Percentiles rank a stretch among this genome's conserved stretches.
Evolutionary conservation across 30 jellyfish, hydroid and myxozoan genomes (phyloP).

Genomic region (Rhopilema esculentum): DNA sequence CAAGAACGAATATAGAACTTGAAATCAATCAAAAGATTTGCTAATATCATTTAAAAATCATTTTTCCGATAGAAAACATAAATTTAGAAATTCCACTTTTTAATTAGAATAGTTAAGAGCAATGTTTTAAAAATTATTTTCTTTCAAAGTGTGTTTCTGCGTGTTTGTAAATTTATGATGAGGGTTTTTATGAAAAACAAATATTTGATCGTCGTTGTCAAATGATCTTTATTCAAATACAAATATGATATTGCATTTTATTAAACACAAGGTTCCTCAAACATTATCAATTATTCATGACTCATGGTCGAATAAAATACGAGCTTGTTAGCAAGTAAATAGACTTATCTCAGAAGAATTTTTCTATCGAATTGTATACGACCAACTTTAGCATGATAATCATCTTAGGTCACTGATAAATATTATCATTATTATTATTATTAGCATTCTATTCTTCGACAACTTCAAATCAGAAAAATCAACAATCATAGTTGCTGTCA

Average conservation of each 20-base stretch:
- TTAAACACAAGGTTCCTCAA: not conserved
- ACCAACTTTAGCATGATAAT: too few species aligned
- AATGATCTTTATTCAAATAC: not conserved
- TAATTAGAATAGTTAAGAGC: not conserved
- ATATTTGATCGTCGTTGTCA: not conserved
- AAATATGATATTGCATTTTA: not conserved
- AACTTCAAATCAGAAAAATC: too few species aligned
- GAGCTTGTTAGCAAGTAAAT: not conserved
- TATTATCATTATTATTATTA: too few species aligned
- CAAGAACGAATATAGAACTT: not conserved
- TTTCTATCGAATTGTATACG: too few species aligned
- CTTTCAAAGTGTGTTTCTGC: not conserved
- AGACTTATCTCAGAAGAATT: not conserved
- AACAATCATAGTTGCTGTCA: too few species aligned
- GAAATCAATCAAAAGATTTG: too few species aligned
- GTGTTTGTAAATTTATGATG: not conserved
- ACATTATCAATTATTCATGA: not conserved
- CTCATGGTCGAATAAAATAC: not conserved
- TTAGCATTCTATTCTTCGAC: too few species aligned
- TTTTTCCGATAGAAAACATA: not conserved
- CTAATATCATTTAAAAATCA: too few species aligned
- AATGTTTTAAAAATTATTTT: too few species aligned
- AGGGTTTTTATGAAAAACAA: too few species aligned
- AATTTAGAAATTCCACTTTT: not conserved
- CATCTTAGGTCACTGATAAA: too few species aligned